These are phyloP conservation scores for Cyprinodon brontotheroides DNA, from an alignment of 2,113 vertebrate species.

Conservation along the genomic window DNA sequence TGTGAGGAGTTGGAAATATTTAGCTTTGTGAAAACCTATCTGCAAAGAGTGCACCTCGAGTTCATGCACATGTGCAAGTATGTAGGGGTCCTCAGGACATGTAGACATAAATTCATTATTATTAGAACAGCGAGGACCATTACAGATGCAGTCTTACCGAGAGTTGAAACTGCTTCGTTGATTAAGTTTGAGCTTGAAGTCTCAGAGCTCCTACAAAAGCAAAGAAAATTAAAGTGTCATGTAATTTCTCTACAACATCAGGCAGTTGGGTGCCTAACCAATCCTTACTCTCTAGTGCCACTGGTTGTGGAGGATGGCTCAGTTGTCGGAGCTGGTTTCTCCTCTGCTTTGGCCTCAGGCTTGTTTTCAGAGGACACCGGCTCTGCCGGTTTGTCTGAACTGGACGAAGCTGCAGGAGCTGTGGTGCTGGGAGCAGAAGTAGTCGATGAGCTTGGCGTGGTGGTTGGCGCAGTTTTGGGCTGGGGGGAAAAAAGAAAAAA, in stretches of 20 bases:
- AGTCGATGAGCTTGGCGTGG: slow-evolving; percentile 56
- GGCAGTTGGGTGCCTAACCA: not conserved
- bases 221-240: slow-evolving; percentile 40
- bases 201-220: slow-evolving; percentile 82
- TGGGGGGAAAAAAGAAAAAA: slow-evolving; percentile 41
- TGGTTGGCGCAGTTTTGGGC: slow-evolving; percentile 85
- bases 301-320: slow-evolving; percentile 72
- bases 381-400: slow-evolving; percentile 70
- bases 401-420: slow-evolving; percentile 60
- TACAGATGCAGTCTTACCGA: slow-evolving; percentile 80
- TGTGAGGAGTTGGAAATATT: too few species aligned
- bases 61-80: too few species aligned
- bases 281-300: slow-evolving; percentile 66
- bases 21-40: too few species aligned
- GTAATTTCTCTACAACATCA: not conserved
- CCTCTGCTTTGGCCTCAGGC: slow-evolving; percentile 80
- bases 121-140: not conserved
- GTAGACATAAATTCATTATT: not conserved
- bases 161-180: slow-evolving; percentile 93
- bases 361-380: slow-evolving; percentile 78
- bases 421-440: slow-evolving; percentile 68
- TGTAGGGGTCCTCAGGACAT: not conserved
- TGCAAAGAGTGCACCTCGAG: too few species aligned
- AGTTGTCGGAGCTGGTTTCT: slow-evolving; percentile 69
- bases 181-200: slow-evolving; percentile 89